Evolutionary conservation across 30 jellyfish, hydroid and myxozoan species (phyloP), one percentile per base, ranked within the genome.

Genomic region (Turritopsis dohrnii): DNA sequence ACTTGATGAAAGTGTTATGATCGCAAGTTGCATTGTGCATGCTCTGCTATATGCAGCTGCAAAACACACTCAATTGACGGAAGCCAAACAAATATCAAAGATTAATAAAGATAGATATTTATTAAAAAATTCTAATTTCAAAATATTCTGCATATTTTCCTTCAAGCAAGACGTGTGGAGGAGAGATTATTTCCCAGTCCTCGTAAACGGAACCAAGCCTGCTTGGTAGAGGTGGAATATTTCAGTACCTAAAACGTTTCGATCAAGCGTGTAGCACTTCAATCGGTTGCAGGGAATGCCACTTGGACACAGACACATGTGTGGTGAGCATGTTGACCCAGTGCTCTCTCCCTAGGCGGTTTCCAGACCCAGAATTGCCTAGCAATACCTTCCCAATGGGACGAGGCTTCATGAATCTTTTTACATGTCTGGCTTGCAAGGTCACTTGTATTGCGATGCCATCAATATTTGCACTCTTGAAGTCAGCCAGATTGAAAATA

Each of bases 341-440:
- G 75, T 88, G 92, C 22, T 87, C 92, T 65, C 41, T 65, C 21
- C 96, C 99, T 17, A 29, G 79, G 18, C 87, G 21, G 0, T 66
- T 66, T 1, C 89, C 93, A 13, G 25, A 21, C 28, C 72, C 88
- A 3, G 85, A 81, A 21, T 74, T 54, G 22, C 99, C 99, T 22
- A 94, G 7, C 18, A 71, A 26, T 53, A 82, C 84, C n/a, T 92
- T 91, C 20, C 99, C 99, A 60, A 94, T 28, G 81, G 89, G 80
- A 20, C 96, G 91, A 75, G 90, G 87, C 21, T 80, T 60, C 52
- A 13, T n/a, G 8, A 65, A 52, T 22, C 22, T 22, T 1, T 60
- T 60, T 1, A 24, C 16, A 23, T 52, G 87, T 52, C 65, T 80
- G 18, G 53, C 81, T 52, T 52, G 81, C 25, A 80, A 29, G 1